Base-by-base conservation (phyloP, 2,888 invertebrate genomes). In the Lithophane socia region DNA sequence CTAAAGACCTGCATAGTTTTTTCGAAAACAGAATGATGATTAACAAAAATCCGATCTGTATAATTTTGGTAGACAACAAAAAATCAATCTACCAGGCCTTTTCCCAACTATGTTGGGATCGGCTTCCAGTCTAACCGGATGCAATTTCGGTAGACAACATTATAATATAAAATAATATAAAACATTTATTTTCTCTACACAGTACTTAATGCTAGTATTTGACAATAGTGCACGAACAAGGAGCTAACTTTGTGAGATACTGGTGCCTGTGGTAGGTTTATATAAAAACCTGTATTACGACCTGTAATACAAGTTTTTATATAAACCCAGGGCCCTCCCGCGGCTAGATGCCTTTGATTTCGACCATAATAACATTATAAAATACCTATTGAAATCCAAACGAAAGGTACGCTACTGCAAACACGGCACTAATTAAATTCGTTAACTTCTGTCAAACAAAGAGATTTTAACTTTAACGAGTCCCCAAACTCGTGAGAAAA, bases 401-500 rank as follows among this genome's bases (percentile, higher is more conserved):
- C 65, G 29, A 75, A 77, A 72, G 56, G 69, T 52, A 37, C 3
- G 75, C 60, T 65, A 63, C 71, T 58, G 78, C 60, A 85, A 74
- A 81, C 73, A 77, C 70, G 69, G 76, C 66, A 72, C 82, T 87
- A 79, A 86, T 86, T 85, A 82, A 86, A 80, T 87, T 78, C 61
- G 75, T 78, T 69, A 79, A 77, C 75, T 84, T 87, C 71, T 77
- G 79, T 75, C 85, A 82, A 87, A 80, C 80, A 86, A 85, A 79
- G 77, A 87, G 79, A 75, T 86, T 86, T 79, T 64, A 84, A 84
- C 82, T 82, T 84, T 82, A 82, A 86, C 85, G 82, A 86, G 78
- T 76, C 64, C 77, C 68, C 24, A 78, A 82, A 86, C 77, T 86
- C 85, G 76, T 72, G 75, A 63, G 79, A 72, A 75, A 78, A 77